Base-by-base conservation (phyloP, 2,113 vertebrate genomes). In the Hydropotes inermis region DNA sequence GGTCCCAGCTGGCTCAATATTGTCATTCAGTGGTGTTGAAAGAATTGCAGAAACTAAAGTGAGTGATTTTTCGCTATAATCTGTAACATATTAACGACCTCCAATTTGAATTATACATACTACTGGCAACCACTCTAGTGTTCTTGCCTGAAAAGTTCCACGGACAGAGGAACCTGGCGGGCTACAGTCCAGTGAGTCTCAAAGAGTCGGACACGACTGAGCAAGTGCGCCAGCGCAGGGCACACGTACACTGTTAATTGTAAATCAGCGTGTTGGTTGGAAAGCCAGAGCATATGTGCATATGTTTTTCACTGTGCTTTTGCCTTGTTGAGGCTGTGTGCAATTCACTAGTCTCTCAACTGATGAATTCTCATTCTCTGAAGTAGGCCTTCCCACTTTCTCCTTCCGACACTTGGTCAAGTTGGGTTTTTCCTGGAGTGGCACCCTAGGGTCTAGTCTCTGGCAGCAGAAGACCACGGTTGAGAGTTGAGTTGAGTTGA, bases 301-400 rank as follows among this genome's bases (percentile, higher is more conserved):
- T 45, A 12, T 82, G 50, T 47, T 13, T n/a, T 19, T 30, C 28
- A 50, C 50, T 0, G 13, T n/a, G 52, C 43, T n/a, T 92, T 33
- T 52, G 36, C 2, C n/a, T 74, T 83, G 3, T 15, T n/a, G 45
- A 83, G 60, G 43, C 43, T 19, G 47, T 14, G 27, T 45, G 28
- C 60, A 19, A 50, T 16, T 39, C 52, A 1, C 50, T n/a, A 0
- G 33, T 8, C 23, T 58, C 6, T 7, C 27, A 11, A 1, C 70
- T 4, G 25, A 25, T 13, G 70, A 19, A 1, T 15, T 10, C 50
- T 87, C 57, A 2, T 33, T 36, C 58, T 70, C 82, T 36, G 82
- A 10, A 45, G 83, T 0, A 1, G 23, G 7, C n/a, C 27, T 43
- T 27, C 39, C 17, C 17, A 1, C 67, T 0, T 39, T 36, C n/a